Conservation (phyloP, 2,888 invertebrate genomes). For the Tetheella fluctuosa region DNA sequence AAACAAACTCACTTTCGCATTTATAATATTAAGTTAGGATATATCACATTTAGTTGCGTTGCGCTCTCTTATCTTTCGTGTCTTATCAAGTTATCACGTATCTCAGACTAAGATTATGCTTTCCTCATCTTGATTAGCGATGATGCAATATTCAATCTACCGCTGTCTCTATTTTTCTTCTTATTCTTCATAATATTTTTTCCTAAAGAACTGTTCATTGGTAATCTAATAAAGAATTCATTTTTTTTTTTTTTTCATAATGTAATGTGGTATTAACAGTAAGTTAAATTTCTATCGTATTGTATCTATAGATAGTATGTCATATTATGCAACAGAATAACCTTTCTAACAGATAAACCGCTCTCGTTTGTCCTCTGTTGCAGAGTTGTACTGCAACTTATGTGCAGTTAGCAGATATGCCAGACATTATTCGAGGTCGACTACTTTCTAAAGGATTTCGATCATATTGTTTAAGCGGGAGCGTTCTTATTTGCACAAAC, state of each 20-base stretch:
- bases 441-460: slow-evolving; percentile 54
- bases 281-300: too few relatives aligned
- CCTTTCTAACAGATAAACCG: not conserved
- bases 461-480: slow-evolving; percentile 23
- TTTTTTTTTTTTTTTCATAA: too few relatives aligned
- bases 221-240: too few relatives aligned
- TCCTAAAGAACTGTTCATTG: too few relatives aligned
- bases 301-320: not conserved
- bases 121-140: not conserved
- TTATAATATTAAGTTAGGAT: too few relatives aligned
- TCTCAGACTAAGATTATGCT: slow-evolving; percentile 1
- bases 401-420: slow-evolving; percentile 9
- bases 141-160: not conserved
- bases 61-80: not conserved
- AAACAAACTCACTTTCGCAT: too few relatives aligned
- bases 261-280: too few relatives aligned
- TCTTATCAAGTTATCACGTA: not conserved
- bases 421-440: slow-evolving; percentile 42
- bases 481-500: slow-evolving; percentile 26
- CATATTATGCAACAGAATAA: not conserved
- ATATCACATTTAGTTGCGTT: not conserved
- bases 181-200: too few relatives aligned
- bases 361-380: not conserved
- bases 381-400: not conserved
- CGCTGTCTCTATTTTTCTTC: not conserved